Conservation (phyloP, 2,888 invertebrate genomes). For the Embidobia sp. region DNA sequence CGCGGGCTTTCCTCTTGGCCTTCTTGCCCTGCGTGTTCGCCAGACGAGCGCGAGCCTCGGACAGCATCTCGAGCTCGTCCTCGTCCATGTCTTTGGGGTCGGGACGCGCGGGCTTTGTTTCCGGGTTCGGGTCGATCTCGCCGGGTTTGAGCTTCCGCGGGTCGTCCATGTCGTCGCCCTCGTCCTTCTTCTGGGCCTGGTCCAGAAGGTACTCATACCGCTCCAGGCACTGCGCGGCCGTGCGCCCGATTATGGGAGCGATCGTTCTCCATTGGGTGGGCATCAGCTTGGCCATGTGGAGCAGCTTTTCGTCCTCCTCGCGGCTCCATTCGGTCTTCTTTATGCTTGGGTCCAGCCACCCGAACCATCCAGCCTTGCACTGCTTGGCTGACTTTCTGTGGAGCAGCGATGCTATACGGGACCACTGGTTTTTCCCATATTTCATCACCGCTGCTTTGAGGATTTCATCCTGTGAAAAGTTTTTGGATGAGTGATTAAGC, state of each 20-base stretch:
- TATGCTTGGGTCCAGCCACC: conserved; percentile 99
- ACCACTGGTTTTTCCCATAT: conserved; percentile 99
- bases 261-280: conserved; percentile 99
- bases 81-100: conserved; percentile 99
- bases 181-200: conserved; percentile 98
- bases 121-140: conserved; percentile 99
- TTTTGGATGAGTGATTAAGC: too few species aligned
- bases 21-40: conserved; percentile 99
- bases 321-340: conserved; percentile 99
- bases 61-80: conserved; percentile 99
- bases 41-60: conserved; percentile 98
- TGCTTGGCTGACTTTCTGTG: conserved; percentile 99
- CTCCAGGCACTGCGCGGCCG: conserved; percentile 99
- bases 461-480: conserved; percentile 43
- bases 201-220: conserved; percentile 98
- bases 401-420: conserved; percentile 97
- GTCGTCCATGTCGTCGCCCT: conserved; percentile 96
- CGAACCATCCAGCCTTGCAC: conserved; percentile 99
- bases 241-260: conserved; percentile 98
- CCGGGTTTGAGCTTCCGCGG: conserved; percentile 98
- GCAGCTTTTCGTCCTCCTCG: conserved; percentile 98
- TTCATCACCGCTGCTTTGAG: conserved; percentile 99
- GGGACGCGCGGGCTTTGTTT: conserved; percentile 99
- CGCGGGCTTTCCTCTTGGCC: conserved; percentile 96
- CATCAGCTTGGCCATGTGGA: conserved; percentile 99